Percentiles rank a stretch among this genome's conserved stretches.
Conservation (phyloP, 2,888 invertebrate genomes). For the Eupithecia vulgata region DNA sequence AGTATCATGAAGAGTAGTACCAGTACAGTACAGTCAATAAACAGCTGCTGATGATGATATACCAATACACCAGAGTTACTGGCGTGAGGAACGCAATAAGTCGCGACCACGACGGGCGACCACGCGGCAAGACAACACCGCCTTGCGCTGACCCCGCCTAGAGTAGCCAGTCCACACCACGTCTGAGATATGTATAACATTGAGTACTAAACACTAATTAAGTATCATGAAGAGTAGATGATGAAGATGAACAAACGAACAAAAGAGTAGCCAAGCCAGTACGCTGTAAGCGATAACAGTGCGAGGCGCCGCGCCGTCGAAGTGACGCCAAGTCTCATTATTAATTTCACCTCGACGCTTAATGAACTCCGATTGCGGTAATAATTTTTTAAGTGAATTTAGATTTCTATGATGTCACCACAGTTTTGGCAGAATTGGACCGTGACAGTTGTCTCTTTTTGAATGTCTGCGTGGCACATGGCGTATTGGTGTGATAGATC, state of each 20-base stretch:
- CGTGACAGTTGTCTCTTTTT: background rate
- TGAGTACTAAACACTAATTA: background rate
- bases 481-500: background rate
- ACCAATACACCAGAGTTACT: background rate
- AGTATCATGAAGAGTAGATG: background rate
- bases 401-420: background rate
- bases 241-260: background rate
- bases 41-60: background rate
- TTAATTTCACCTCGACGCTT: background rate
- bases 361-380: background rate
- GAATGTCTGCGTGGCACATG: background rate
- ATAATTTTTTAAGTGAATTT: background rate
- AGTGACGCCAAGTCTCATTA: background rate
- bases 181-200: conserved; percentile 24
- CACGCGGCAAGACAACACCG: conserved; percentile 47
- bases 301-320: background rate
- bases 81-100: background rate
- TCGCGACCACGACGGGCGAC: background rate
- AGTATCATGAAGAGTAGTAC: background rate
- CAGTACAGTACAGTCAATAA: background rate
- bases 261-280: background rate
- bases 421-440: background rate
- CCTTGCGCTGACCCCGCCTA: conserved; percentile 73
- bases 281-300: background rate
- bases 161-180: conserved; percentile 67